phyloP scores from a whole-genome alignment of 2,888 invertebrate genomes.

The Erebia ligea region DNA sequence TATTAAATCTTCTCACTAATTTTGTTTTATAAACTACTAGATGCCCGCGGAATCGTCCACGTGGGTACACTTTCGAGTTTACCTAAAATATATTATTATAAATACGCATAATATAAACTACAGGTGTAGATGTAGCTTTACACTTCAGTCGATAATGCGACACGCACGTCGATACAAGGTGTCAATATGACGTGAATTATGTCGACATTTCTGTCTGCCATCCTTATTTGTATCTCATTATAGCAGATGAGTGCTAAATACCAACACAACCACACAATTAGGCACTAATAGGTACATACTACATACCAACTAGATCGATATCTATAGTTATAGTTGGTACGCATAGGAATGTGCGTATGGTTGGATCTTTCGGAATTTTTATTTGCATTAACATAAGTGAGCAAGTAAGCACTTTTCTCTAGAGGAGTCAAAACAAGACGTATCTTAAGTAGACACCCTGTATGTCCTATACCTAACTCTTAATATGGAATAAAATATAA shows the following conservation, averaged over 20 bases:
- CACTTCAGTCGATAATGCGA: conserved; percentile 58
- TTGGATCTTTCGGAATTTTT: no score
- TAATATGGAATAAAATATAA: no score
- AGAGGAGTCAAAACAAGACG: no score
- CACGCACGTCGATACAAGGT: conserved; percentile 46
- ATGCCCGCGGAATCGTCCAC: no score
- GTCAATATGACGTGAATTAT: conserved; percentile 58
- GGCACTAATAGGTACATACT: background rate
- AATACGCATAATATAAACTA: background rate
- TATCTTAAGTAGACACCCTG: no score
- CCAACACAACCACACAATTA: background rate
- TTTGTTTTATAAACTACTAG: no score
- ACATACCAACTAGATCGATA: background rate
- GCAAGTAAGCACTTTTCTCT: no score
- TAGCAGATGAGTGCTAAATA: conserved; percentile 14
- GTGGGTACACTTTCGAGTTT: no score
- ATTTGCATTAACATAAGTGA: no score
- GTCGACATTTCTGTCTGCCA: conserved; percentile 61
- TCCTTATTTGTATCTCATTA: conserved; percentile 69
- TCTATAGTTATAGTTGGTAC: background rate
- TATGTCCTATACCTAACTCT: no score
- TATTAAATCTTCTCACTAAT: no score
- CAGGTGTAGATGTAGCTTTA: background rate
- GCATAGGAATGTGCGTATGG: background rate
- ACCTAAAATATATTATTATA: no score